Evolutionary conservation across 2,113 vertebrate genomes (phyloP), one percentile per base, ranked within the genome.

Genomic region (Sturnus vulgaris): DNA sequence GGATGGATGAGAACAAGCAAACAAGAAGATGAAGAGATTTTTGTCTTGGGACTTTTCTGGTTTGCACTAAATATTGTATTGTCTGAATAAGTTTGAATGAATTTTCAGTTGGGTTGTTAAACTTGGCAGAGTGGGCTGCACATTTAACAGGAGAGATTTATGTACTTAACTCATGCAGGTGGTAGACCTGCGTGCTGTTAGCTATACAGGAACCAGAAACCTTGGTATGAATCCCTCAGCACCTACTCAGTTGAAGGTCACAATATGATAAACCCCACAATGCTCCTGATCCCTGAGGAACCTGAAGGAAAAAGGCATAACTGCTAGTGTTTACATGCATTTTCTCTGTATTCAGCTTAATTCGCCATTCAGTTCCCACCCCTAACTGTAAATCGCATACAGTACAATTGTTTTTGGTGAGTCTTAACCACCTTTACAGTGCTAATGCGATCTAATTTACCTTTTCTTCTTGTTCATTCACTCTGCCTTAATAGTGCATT

Each of bases 181-280:
- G 4, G 52, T 59, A 56, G 85, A 88, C 64, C 59, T 66, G 57
- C 55, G 47, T 86, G 72, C 69, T 3, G 2, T 84, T 91, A 63
- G 68, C 57, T 88, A 7, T 35, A 30, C 60, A 46, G 59, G 35
- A 91, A 47, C 30, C 39, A 13, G 35, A 60, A 81, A 30, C 19
- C 30, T 90, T 66, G 57, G 35, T 73, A 42, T 2, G 12, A 82
- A 73, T 76, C 77, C 63, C 25, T 57, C 66, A 8, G 25, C 80
- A 95, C 66, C 91, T 93, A 80, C 68, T 94, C 65, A 57, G 10
- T 25, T 84, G 91, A 78, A 91, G 63, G 82, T 90, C 69, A 22
- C 10, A 30, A 7, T 55, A 57, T 68, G n/a, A 75, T 77, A 90
- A 92, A 89, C 3, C 9, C 31, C 57, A 56, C 65, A 65, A 7